Conservation (phyloP, 2,797 vertebrate species). For the Syndactyla subalaris region DNA sequence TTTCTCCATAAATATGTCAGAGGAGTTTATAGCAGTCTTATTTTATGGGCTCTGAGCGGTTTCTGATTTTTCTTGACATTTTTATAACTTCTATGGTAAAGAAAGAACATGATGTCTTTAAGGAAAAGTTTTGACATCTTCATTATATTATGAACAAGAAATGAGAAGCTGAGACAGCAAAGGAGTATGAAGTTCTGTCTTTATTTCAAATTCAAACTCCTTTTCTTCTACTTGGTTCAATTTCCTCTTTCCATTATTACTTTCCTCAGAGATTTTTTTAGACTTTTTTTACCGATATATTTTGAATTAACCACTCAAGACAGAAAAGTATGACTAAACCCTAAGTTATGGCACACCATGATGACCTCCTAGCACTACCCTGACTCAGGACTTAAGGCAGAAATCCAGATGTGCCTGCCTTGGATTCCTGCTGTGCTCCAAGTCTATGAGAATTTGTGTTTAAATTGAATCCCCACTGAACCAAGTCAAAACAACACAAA, state of each 20-base stretch:
- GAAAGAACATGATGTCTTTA: background rate
- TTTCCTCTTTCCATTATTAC: background rate
- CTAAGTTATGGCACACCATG: background rate
- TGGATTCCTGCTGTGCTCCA: background rate
- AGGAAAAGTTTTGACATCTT: background rate
- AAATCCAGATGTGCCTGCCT: background rate
- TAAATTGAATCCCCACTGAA: background rate
- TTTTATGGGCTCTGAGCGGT: background rate
- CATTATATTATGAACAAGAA: background rate
- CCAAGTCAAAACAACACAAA: background rate
- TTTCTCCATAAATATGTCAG: background rate
- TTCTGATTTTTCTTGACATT: background rate
- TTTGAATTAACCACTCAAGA: background rate
- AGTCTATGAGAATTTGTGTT: background rate
- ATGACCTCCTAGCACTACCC: background rate
- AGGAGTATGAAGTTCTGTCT: background rate
- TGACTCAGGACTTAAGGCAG: background rate
- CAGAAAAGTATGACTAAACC: background rate
- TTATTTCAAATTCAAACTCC: background rate
- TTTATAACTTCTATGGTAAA: background rate
- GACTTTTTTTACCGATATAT: background rate
- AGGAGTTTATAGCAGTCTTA: background rate
- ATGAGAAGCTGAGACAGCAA: background rate
- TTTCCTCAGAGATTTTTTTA: background rate
- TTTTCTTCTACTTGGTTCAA: background rate